Conservation (phyloP, 2,888 invertebrate species). For the Tupiocoris notatus region DNA sequence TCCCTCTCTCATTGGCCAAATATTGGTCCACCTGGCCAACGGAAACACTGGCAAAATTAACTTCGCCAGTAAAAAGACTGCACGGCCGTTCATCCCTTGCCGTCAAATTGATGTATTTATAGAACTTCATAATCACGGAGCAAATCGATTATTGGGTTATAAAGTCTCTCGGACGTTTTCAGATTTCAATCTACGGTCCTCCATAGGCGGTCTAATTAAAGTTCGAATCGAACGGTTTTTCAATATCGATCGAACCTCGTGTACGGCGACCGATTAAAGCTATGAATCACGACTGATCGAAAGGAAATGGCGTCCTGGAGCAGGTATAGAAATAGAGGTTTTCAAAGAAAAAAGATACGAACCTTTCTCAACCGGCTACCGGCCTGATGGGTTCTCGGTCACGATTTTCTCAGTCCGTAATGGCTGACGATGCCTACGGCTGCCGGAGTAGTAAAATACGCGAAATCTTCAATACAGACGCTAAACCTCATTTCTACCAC, state of each 20-base stretch:
- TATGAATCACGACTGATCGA: background rate
- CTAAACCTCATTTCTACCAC: background rate
- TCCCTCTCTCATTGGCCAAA: background rate
- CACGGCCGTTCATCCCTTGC: background rate
- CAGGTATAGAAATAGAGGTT: background rate
- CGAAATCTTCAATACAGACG: background rate
- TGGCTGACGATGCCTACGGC: background rate
- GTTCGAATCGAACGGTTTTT: background rate
- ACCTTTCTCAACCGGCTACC: background rate
- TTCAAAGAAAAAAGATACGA: background rate
- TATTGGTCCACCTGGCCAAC: no score
- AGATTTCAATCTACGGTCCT: background rate
- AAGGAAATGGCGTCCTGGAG: background rate
- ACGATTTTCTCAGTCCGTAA: background rate
- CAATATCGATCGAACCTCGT: background rate
- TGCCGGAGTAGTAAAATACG: background rate
- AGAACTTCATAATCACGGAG: background rate
- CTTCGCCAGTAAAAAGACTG: no score
- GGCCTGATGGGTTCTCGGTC: background rate
- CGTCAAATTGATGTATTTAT: conserved; percentile 10
- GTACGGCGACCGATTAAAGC: background rate
- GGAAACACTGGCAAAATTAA: no score
- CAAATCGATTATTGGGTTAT: background rate
- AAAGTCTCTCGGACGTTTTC: background rate
- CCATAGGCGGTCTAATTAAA: background rate